Conservation (phyloP, 2,113 vertebrate genomes). For the Coregonus clupeaformis region DNA sequence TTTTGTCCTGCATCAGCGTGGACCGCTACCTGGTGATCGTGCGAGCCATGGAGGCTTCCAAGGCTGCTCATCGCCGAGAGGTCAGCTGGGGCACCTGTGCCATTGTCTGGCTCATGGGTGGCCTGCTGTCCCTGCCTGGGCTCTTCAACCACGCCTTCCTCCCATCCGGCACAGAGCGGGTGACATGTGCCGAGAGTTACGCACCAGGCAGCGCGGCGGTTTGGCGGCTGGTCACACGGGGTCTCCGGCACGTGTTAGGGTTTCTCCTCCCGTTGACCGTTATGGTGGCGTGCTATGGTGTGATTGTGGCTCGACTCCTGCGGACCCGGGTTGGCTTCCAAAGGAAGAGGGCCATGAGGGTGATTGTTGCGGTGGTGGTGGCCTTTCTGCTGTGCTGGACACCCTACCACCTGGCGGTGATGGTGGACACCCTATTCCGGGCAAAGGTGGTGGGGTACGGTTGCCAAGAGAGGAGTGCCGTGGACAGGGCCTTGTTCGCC, state of each 20-base stretch:
- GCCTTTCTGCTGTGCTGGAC: constrained; percentile 74
- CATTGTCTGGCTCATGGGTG: constrained; percentile 62
- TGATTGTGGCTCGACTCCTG: constrained; percentile 61
- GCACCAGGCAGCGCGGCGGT: constrained; percentile 29
- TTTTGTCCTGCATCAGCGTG: constrained; percentile 76
- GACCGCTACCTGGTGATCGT: constrained; percentile 79
- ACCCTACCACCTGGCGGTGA: constrained; percentile 67
- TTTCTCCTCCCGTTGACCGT: constrained; percentile 66
- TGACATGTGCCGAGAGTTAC: constrained; percentile 53
- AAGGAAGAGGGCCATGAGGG: constrained; percentile 67
- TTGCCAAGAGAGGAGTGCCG: constrained; percentile 47
- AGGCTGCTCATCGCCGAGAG: constrained; percentile 16
- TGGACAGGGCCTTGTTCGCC: constrained; percentile 56
- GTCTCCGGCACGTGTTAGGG: constrained; percentile 63
- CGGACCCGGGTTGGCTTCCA: constrained; percentile 60
- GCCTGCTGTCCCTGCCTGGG: constrained; percentile 64
- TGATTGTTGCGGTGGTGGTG: constrained; percentile 62
- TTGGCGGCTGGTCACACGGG: constrained; percentile 67
- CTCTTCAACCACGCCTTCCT: constrained; percentile 44
- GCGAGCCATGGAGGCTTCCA: constrained; percentile 50
- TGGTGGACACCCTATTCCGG: constrained; percentile 66
- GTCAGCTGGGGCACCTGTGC: constrained; percentile 59
- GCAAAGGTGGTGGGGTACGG: constrained; percentile 41
- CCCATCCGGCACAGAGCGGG: rapidly evolving
- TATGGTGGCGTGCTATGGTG: constrained; percentile 71